phyloP scores from a whole-genome alignment of 1,140 invertebrate species.

The Drosophila nikananu region DNA sequence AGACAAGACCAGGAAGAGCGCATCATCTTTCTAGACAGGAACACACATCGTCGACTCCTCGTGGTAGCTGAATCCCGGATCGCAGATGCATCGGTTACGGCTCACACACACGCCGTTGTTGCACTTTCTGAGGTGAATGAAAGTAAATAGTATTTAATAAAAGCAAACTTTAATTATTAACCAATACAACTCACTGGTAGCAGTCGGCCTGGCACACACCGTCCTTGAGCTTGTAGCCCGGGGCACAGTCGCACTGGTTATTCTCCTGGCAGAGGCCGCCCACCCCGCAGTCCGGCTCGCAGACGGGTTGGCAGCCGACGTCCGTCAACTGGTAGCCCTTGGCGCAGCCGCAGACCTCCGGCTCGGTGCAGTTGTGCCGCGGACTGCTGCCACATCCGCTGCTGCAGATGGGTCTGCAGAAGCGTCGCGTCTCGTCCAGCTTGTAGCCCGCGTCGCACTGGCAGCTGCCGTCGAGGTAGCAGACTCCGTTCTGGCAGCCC shows the following conservation, averaged over 20 bases:
- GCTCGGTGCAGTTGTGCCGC: conserved; percentile 78
- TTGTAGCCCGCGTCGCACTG: conserved; percentile 88
- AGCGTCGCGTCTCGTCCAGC: conserved; percentile 85
- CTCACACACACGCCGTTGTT: conserved; percentile 75
- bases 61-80: conserved; percentile 76
- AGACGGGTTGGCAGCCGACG: conserved; percentile 70
- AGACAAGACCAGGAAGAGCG: not conserved
- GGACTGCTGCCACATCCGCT: conserved; percentile 75
- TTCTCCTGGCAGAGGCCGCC: conserved; percentile 70
- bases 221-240: conserved; percentile 67
- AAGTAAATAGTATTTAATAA: not conserved
- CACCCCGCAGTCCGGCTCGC: conserved; percentile 78
- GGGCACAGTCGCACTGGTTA: conserved; percentile 69
- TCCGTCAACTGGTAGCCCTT: conserved; percentile 74
- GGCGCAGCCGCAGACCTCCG: conserved; percentile 75
- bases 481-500: conserved; percentile 85
- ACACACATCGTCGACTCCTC: conserved; percentile 83
- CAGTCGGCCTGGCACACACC: conserved; percentile 76
- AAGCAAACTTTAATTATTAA: not conserved
- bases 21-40: conserved; percentile 30
- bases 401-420: conserved; percentile 86
- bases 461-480: conserved; percentile 86
- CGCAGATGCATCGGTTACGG: conserved; percentile 78
- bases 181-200: conserved; percentile 71
- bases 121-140: conserved; percentile 59